A percentile compares a stretch with the other conserved stretches of the same genome.
Evolutionary conservation across 2,797 vertebrate genomes (phyloP).

Genomic region (Bufotes viridis): DNA sequence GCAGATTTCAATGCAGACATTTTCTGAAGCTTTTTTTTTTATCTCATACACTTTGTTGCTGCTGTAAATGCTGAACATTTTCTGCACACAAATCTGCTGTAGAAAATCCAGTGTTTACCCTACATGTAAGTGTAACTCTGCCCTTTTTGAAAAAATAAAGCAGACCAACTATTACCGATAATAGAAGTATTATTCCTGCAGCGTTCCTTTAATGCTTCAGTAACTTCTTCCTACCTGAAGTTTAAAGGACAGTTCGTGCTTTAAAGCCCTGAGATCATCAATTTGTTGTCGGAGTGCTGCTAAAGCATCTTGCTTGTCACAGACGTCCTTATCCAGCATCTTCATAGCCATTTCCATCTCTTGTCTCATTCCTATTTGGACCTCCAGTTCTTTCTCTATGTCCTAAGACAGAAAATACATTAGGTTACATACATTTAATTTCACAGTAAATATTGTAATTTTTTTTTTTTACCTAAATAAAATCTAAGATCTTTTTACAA

Average conservation of each 20-base stretch:
- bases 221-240: constrained; percentile 82
- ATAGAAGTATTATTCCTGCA: not conserved
- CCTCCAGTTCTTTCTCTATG: constrained; percentile 95
- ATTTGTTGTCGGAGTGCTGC: constrained; percentile 94
- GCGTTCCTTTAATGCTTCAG: not conserved
- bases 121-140: too few species aligned
- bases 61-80: too few species aligned
- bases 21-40: too few species aligned
- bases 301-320: constrained; percentile 95
- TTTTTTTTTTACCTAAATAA: too few species aligned
- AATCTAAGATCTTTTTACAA: too few species aligned
- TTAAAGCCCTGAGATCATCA: constrained; percentile 91
- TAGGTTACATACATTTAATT: too few species aligned
- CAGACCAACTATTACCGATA: not conserved
- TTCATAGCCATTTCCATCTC: constrained; percentile 99
- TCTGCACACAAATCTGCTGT: too few species aligned
- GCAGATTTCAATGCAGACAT: too few species aligned
- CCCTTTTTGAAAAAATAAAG: not conserved
- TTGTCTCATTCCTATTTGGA: constrained; percentile 97
- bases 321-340: constrained; percentile 98
- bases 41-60: too few species aligned
- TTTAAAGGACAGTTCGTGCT: constrained; percentile 94
- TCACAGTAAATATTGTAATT: too few species aligned
- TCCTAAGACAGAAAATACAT: constrained; percentile 77
- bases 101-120: too few species aligned